A percentile compares a stretch with the other conserved stretches of the same genome.
Conservation (phyloP, 2,888 invertebrate species). For the Hirtodrosophila trivittata region DNA sequence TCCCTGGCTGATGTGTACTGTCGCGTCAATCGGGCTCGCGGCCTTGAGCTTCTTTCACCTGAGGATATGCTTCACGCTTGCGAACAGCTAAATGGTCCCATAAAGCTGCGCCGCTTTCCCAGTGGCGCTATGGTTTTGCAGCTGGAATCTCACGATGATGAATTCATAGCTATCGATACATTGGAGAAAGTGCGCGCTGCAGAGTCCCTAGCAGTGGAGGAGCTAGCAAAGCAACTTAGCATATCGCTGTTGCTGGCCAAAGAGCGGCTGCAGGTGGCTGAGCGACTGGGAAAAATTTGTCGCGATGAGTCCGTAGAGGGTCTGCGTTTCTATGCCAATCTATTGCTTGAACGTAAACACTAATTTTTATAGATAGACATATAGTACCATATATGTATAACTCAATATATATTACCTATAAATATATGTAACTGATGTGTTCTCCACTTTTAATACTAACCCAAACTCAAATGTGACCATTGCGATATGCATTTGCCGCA, state of each 20-base stretch:
- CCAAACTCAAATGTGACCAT: not conserved
- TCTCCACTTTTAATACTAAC: conserved; percentile 1
- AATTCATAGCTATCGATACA: conserved; percentile 88
- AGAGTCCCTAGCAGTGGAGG: conserved; percentile 92
- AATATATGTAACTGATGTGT: conserved; percentile 11
- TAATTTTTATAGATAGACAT: conserved; percentile 25
- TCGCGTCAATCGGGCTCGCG: conserved; percentile 97
- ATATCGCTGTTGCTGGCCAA: conserved; percentile 95
- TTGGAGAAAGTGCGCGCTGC: conserved; percentile 87
- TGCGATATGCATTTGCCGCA: not conserved
- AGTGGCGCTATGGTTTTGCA: conserved; percentile 98
- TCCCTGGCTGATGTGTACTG: conserved; percentile 98
- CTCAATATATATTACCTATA: conserved; percentile 2
- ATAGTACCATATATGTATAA: conserved; percentile 5
- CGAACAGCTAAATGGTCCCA: conserved; percentile 87
- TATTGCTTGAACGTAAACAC: conserved; percentile 86
- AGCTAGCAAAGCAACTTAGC: conserved; percentile 92
- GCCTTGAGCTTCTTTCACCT: conserved; percentile 97
- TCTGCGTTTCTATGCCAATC: conserved; percentile 96
- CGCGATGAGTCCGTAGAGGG: conserved; percentile 98
- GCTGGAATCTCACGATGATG: conserved; percentile 89
- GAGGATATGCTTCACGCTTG: conserved; percentile 98
- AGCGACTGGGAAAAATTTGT: conserved; percentile 93
- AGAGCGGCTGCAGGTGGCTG: conserved; percentile 94
- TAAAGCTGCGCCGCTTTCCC: conserved; percentile 92